phyloP scores from a whole-genome alignment of 1,140 invertebrate species.

The Heliothis virescens region DNA sequence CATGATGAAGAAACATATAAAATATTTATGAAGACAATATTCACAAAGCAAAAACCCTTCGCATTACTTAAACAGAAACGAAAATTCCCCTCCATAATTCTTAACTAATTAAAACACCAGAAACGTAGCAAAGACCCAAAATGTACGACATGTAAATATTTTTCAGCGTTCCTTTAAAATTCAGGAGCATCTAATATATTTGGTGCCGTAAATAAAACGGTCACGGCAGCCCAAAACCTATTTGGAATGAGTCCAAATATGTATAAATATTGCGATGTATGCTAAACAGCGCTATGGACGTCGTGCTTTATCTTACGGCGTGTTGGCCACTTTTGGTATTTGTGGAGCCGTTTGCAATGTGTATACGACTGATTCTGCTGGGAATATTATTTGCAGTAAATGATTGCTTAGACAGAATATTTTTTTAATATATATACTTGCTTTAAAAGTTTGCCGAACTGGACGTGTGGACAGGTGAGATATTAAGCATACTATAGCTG shows the following conservation, averaged over 20 bases:
- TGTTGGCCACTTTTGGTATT: slow-evolving; percentile 29
- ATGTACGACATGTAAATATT: slow-evolving; percentile 42
- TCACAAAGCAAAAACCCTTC: no score
- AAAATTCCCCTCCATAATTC: not conserved
- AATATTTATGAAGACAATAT: no score
- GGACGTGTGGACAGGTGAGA: no score
- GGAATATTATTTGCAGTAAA: not conserved
- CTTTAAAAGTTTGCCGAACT: no score
- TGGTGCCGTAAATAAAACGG: slow-evolving; percentile 52
- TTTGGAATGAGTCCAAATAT: slow-evolving; percentile 63
- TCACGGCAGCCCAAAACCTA: slow-evolving; percentile 47
- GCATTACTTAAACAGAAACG: not conserved
- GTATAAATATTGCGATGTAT: slow-evolving; percentile 59
- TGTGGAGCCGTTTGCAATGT: slow-evolving; percentile 8
- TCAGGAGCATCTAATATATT: slow-evolving; percentile 54
- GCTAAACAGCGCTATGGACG: slow-evolving; percentile 49
- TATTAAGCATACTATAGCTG: no score
- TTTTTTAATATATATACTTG: no score
- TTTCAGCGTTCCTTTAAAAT: slow-evolving; percentile 51
- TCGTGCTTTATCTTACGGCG: slow-evolving; percentile 27
- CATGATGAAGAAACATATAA: no score
- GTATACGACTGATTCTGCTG: not conserved
- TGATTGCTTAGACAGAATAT: no score
- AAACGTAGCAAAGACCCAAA: slow-evolving; percentile 5
- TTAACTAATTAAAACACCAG: not conserved